Base-by-base conservation (phyloP, 2,888 invertebrate species). In the Rhagium mordax region DNA sequence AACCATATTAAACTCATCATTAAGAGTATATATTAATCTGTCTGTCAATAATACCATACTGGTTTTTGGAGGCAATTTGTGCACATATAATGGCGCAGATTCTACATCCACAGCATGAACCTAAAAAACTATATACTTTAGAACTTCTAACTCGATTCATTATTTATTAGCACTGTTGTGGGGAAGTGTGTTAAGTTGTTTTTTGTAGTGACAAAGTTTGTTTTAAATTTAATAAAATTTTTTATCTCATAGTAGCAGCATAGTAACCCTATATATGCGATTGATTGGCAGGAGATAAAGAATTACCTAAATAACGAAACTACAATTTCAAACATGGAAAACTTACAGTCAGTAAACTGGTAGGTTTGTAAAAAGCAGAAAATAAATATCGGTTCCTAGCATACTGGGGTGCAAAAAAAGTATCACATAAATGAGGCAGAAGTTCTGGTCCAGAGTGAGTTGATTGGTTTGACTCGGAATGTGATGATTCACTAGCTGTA, bases 61-160 rank as follows among this genome's bases (percentile, higher is more conserved):
- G 81, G 91, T 91, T 69, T 90, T 89, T 48, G 90, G 88, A 51
- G 93, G 92, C 79, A 95, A 88, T 87, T 93, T 93, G 85, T 94
- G 93, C 60, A 93, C 89, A 86, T 91, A 93, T 71, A 93, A 86
- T 10, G 94, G 93, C 74, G 91, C 91, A 70, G 92, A 88, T 81
- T 92, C 92, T 61, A 93, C 89, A 83, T 92, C 91, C 77, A 92
- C 91, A 81, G 91, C 91, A 84, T 93, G 93, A 73, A 94, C 89
- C 92, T 93, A 83, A 53, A 88, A 86, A 71, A 74, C 51, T 47
- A 16, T 18, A 27, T 21, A 60, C 24, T n/a, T n/a, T n/a, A n/a
- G n/a, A n/a, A n/a, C n/a, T n/a, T n/a, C n/a, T n/a, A n/a, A n/a
- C n/a, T n/a, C n/a, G n/a, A n/a, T n/a, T n/a, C n/a, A n/a, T n/a